Evolutionary conservation across 2,888 invertebrate genomes (phyloP), one percentile per base, ranked within the genome.

Genomic region (Cryptophagus acutangulus): DNA sequence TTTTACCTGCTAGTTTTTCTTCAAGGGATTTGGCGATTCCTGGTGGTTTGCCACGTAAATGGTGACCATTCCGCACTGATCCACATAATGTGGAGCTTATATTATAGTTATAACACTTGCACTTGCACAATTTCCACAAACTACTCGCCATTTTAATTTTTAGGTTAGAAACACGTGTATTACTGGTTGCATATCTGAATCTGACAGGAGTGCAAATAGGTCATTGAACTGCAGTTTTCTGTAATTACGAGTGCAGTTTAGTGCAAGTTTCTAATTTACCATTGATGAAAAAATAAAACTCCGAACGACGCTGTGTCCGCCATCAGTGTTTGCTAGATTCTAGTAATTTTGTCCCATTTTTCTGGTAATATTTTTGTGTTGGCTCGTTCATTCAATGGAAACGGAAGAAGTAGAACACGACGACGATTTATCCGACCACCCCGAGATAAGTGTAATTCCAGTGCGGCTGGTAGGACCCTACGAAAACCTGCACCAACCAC

Each of bases 11-110:
- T 41, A 88, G 58, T 41, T 84, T 75, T 59, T 88, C 80, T 56
- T 81, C 74, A 42, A 90, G 66, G 0, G 74, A 77, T 58, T 74
- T 77, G 17, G 85, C 84, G 30, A 77, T 68, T 25, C 78, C 79
- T 2, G 87, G 87, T 6, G 83, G 74, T 68, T 81, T 82, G 44
- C 88, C 89, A 59, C 82, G 72, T 26, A 84, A 48, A 46, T 72
- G 73, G 62, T 85, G 85, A 1, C 79, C 76, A 57, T 67, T 54
- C 44, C 72, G 49, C 10, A 53, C 17, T 2, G 44, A 43, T 33
- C 44, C 45, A 37, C 40, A 51, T 39, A 47, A 38, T 17, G 34
- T 45, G 14, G 46, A 47, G 34, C 10, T 46, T 28, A 53, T 43
- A 43, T 51, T 55, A n/a, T n/a, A n/a, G n/a, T n/a, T n/a, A n/a